Evolutionary conservation across 2,888 invertebrate species (phyloP).

Genomic region (Tenthredo mesomela): DNA sequence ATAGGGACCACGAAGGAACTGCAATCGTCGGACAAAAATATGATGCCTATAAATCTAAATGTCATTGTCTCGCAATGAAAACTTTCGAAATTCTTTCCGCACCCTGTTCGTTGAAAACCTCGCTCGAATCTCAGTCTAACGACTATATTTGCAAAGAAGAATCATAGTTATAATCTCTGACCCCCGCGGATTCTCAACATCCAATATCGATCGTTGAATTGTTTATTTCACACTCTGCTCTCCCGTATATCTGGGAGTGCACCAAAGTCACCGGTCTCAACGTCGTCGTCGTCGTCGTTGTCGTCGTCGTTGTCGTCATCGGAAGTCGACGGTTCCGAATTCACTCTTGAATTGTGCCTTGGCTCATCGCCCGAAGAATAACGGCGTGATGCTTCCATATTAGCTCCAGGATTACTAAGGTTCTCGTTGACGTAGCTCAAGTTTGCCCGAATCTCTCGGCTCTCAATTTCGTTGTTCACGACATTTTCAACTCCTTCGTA

Average conservation of each 20-base stretch:
- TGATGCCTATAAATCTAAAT: not conserved
- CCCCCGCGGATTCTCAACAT: too few species aligned
- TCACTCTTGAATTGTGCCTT: not conserved
- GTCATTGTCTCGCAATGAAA: not conserved
- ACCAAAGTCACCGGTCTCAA: conserved; percentile 68
- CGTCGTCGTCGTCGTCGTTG: conserved; percentile 61
- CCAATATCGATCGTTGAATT: not conserved
- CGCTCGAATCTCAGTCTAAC: not conserved
- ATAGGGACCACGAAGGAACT: not conserved
- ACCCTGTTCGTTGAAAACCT: not conserved
- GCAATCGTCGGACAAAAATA: not conserved
- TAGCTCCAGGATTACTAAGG: not conserved
- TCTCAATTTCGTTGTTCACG: conserved; percentile 40
- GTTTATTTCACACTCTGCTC: conserved; percentile 67
- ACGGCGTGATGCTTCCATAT: not conserved
- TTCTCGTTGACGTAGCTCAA: conserved; percentile 34
- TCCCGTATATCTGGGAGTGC: conserved; percentile 73
- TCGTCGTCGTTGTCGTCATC: too few species aligned
- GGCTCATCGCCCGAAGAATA: not conserved
- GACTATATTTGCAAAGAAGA: not conserved
- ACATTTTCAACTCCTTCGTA: conserved; percentile 4
- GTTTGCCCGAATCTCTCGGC: not conserved
- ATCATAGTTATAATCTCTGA: not conserved
- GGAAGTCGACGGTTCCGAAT: conserved; percentile 31
- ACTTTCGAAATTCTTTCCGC: not conserved